phyloP scores from a whole-genome alignment of 2,888 invertebrate species.

The Phasia obesa region DNA sequence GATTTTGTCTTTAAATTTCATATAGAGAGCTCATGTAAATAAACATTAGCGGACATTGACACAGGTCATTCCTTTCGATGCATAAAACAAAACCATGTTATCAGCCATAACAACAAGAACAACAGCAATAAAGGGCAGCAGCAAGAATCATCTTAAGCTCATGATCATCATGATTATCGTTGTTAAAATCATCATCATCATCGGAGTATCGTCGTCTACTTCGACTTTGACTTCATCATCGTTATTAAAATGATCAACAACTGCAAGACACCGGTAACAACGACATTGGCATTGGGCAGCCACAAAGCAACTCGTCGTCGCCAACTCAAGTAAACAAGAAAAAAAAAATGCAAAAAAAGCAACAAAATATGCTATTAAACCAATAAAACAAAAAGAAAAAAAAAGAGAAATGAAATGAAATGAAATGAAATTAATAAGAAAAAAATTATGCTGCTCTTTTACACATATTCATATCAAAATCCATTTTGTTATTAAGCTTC shows the following conservation, averaged over 20 bases:
- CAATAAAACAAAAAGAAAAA: slow-evolving; percentile 8
- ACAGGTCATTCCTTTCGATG: slow-evolving; percentile 68
- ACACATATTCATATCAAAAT: slow-evolving; percentile 57
- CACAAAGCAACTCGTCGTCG: slow-evolving; percentile 64
- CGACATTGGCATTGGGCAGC: slow-evolving; percentile 76
- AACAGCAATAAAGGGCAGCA: slow-evolving; percentile 6
- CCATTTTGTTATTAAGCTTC: slow-evolving; percentile 56
- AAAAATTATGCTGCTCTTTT: slow-evolving; percentile 42
- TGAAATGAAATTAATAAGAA: too few relatives aligned
- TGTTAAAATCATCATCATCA: slow-evolving; percentile 15
- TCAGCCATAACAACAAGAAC: slow-evolving; percentile 4
- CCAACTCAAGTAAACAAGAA: slow-evolving; percentile 35
- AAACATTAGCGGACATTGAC: slow-evolving; percentile 72
- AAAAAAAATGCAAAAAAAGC: neutral
- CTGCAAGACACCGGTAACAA: slow-evolving; percentile 74
- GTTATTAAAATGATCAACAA: slow-evolving; percentile 71
- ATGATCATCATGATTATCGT: slow-evolving; percentile 48
- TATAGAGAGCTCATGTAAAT: slow-evolving; percentile 71
- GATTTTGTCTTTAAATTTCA: slow-evolving; percentile 32
- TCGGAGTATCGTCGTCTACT: neutral
- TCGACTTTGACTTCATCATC: slow-evolving; percentile 26
- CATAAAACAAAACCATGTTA: slow-evolving; percentile 51
- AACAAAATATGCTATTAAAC: slow-evolving; percentile 13
- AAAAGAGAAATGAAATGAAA: too few relatives aligned
- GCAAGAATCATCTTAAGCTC: slow-evolving; percentile 30